Percentiles rank a stretch among this genome's conserved stretches.
These are phyloP conservation scores for Onychomys torridus DNA, from an alignment of 2,797 vertebrate genomes.

Conservation along the genomic window DNA sequence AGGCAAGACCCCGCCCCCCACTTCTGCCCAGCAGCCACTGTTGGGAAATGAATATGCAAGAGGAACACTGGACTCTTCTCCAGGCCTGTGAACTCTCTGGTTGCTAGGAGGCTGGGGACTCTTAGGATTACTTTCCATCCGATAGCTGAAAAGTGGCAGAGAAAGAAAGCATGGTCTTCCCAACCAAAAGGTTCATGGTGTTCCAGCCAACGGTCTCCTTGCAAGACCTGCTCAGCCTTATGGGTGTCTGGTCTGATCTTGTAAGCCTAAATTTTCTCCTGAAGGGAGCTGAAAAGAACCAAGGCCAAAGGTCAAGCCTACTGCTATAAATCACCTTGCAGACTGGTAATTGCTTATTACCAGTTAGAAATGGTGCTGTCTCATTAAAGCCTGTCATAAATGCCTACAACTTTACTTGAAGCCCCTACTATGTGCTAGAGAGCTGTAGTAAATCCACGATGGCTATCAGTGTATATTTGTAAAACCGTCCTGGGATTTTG, in stretches of 20 bases:
- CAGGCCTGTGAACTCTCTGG: constrained; percentile 85
- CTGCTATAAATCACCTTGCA: constrained; percentile 74
- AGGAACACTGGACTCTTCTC: constrained; percentile 86
- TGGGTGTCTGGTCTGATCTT: constrained; percentile 69
- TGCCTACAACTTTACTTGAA: not conserved
- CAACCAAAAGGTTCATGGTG: constrained; percentile 65
- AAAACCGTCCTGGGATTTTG: not conserved
- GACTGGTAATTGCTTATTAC: constrained; percentile 68
- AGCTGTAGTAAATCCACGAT: not conserved
- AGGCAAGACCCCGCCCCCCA: constrained; percentile 54
- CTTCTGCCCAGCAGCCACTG: constrained; percentile 73
- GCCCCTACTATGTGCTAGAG: not conserved
- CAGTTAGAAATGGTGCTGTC: constrained; percentile 50
- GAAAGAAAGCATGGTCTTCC: constrained; percentile 76
- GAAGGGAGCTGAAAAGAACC: constrained; percentile 57
- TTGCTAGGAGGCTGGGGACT: constrained; percentile 87
- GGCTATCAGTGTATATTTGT: not conserved
- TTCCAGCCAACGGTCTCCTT: constrained; percentile 67
- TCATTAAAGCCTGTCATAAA: constrained; percentile 60
- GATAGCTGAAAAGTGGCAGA: constrained; percentile 82
- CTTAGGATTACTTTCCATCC: constrained; percentile 83
- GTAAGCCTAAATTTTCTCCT: constrained; percentile 74
- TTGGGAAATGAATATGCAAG: constrained; percentile 84
- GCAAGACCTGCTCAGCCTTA: constrained; percentile 56
- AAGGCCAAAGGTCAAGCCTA: constrained; percentile 73